Conservation (phyloP, 2,113 vertebrate genomes). For the Colius striatus region DNA sequence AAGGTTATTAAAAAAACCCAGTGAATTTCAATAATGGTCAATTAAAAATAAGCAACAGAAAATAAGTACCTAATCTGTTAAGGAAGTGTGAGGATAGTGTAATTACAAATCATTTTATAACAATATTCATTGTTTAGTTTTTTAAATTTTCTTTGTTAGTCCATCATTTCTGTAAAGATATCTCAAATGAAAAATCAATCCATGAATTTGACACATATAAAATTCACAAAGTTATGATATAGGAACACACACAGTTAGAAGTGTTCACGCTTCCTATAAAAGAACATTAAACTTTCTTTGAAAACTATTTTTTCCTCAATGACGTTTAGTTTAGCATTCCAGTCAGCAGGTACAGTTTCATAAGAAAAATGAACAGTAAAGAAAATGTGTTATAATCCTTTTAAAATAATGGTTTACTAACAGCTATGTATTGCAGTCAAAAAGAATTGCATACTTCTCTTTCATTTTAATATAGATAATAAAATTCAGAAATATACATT, state of each 20-base stretch:
- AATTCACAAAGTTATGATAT: neutral
- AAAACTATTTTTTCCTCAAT: neutral
- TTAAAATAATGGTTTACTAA: neutral
- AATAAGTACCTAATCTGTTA: neutral
- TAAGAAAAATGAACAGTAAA: neutral
- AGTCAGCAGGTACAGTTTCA: neutral
- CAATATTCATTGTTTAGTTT: neutral
- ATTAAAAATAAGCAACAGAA: neutral
- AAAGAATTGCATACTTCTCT: neutral
- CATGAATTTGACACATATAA: neutral
- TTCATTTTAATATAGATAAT: neutral
- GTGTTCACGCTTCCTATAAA: neutral
- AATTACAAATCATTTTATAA: neutral
- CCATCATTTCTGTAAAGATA: neutral
- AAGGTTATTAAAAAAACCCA: neutral
- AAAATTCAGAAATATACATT: neutral
- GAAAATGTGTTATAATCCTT: neutral
- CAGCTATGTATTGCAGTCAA: neutral
- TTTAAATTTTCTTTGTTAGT: neutral
- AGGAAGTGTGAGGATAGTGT: neutral
- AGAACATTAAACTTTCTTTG: neutral
- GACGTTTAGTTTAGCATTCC: neutral
- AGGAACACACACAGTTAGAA: neutral
- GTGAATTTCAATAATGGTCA: neutral
- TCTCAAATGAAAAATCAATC: neutral